Evolutionary conservation across 2,888 invertebrate genomes (phyloP).

Genomic region (Petrolisthes cinctipes): DNA sequence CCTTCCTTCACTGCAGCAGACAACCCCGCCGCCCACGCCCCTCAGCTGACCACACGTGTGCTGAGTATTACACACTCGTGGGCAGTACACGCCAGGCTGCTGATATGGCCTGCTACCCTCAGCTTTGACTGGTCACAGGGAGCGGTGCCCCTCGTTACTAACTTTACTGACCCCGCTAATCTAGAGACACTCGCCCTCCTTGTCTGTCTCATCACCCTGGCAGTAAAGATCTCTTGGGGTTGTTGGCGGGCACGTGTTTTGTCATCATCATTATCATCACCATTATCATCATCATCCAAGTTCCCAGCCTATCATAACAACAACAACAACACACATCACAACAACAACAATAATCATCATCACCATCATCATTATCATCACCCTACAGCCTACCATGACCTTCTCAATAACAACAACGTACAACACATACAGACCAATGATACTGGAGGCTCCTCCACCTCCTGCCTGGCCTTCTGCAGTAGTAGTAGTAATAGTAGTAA

Average conservation of each 20-base stretch:
- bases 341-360: too few relatives aligned
- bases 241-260: conserved; percentile 33
- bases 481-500: too few relatives aligned
- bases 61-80: conserved; percentile 93
- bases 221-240: conserved; percentile 69
- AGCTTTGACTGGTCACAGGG: conserved; percentile 99
- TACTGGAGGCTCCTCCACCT: background rate
- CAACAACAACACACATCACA: too few relatives aligned
- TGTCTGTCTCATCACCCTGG: conserved; percentile 66
- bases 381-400: conserved; percentile 50
- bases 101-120: conserved; percentile 86
- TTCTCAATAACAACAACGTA: conserved; percentile 56
- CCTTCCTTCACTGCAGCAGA: conserved; percentile 93
- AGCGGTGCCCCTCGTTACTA: conserved; percentile 87
- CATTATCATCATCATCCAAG: background rate
- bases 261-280: background rate
- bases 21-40: conserved; percentile 91
- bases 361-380: conserved; percentile 33
- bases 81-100: conserved; percentile 87
- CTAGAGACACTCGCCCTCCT: conserved; percentile 83
- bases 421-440: conserved; percentile 31
- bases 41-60: conserved; percentile 82
- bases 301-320: too few relatives aligned
- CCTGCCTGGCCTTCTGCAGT: conserved; percentile 20
- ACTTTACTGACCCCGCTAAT: conserved; percentile 82